Percentiles rank a stretch among this genome's conserved stretches.
Evolutionary conservation across 2,113 vertebrate species (phyloP).

Genomic region (Vidua macroura): DNA sequence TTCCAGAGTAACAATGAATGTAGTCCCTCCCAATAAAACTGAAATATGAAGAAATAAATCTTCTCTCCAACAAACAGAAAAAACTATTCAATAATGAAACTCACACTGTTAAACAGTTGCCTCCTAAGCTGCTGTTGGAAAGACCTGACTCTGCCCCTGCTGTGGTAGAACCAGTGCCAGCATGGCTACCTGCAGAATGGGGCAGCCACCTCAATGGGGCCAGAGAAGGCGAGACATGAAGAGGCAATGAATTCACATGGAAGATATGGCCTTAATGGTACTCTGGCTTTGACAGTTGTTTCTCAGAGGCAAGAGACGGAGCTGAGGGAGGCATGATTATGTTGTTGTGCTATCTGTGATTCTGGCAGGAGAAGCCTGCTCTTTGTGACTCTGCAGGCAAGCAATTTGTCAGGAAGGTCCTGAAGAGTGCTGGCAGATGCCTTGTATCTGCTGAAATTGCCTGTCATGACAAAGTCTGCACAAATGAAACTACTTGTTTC

Average conservation of each 20-base stretch:
- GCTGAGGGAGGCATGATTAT: rapidly evolving
- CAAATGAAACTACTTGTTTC: background rate
- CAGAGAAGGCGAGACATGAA: rapidly evolving
- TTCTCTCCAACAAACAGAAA: background rate
- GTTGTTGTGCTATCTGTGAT: background rate
- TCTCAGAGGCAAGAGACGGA: background rate
- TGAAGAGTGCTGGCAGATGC: background rate
- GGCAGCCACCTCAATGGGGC: rapidly evolving
- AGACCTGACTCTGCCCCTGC: background rate
- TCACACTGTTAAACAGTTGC: background rate
- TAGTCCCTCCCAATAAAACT: rapidly evolving
- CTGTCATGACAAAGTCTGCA: background rate
- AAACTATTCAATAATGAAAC: background rate
- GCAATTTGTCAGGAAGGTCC: background rate
- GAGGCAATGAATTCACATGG: rapidly evolving
- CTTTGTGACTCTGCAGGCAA: background rate
- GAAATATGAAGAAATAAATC: background rate
- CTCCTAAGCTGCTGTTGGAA: background rate
- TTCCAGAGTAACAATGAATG: background rate
- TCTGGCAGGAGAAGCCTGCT: background rate
- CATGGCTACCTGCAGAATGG: background rate
- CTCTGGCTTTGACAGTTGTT: background rate
- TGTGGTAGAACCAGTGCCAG: background rate
- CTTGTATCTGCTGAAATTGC: background rate
- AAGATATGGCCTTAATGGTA: rapidly evolving